Evolutionary conservation across 2,888 invertebrate species (phyloP).

Genomic region (Athrips mouffetella): DNA sequence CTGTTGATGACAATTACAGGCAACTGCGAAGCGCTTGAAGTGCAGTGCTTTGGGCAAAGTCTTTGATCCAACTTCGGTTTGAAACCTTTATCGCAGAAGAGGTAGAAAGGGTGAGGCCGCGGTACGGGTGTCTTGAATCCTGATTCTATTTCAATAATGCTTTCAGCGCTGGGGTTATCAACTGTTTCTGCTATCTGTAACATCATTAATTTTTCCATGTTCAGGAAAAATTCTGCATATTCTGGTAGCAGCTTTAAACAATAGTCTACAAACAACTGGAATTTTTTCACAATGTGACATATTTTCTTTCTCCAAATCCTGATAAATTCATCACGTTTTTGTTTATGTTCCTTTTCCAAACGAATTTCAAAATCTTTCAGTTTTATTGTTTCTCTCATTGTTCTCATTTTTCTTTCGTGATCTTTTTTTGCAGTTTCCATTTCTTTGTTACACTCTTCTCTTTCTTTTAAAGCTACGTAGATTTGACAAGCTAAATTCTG

Average conservation of each 20-base stretch:
- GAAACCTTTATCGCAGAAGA: conserved; percentile 54
- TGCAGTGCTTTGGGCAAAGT: conserved; percentile 54
- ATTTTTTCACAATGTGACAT: conserved; percentile 58
- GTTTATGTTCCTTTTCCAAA: conserved; percentile 44
- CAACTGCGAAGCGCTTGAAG: conserved; percentile 51
- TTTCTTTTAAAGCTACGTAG: conserved; percentile 66
- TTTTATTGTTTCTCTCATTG: conserved; percentile 39
- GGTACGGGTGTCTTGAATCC: conserved; percentile 42
- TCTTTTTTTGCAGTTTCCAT: conserved; percentile 38
- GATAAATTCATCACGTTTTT: conserved; percentile 40
- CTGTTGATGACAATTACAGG: conserved; percentile 64
- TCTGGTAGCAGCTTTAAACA: conserved; percentile 57
- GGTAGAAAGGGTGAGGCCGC: conserved; percentile 53
- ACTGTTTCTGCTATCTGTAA: conserved; percentile 52
- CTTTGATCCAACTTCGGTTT: conserved; percentile 45
- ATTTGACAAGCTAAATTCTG: conserved; percentile 67
- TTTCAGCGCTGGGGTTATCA: conserved; percentile 48
- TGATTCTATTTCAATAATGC: conserved; percentile 47
- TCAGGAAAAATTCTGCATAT: conserved; percentile 63
- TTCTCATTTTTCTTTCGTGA: conserved; percentile 49
- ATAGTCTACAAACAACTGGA: conserved; percentile 60
- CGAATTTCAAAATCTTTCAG: conserved; percentile 49
- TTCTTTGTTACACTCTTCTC: conserved; percentile 50
- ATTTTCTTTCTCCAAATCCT: conserved; percentile 59
- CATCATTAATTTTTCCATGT: conserved; percentile 65